Evolutionary conservation across 2,113 vertebrate species (phyloP), one percentile per base, ranked within the genome.

Genomic region (Aspidoscelis tigris): DNA sequence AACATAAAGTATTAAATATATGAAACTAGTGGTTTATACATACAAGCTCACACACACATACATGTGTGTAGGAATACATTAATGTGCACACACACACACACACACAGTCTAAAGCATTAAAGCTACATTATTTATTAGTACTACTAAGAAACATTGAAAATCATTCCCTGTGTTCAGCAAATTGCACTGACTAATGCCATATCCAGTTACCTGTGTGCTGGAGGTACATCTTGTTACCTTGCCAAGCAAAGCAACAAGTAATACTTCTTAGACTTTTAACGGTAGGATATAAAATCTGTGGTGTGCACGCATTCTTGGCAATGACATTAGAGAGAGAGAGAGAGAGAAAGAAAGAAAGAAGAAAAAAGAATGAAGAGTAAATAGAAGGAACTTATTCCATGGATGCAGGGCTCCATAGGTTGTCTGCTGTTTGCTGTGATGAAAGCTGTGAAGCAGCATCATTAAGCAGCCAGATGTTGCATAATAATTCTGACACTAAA

Each of bases 171-270:
- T 91, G 94, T 94, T 96, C 95, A 95, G 95, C 95, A 96, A 94
- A 92, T 94, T 89, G 86, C 86, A 89, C 86, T 10, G 58, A 88
- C 91, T 93, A 82, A 94, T 92, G 80, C 91, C 84, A 66, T 96
- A 93, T 96, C 93, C 92, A 89, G 90, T 96, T 96, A 95, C 96
- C 95, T 96, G 95, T 89, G 76, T 0, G 20, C 87, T 94, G 90
- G 92, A 96, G 95, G 93, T 95, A 89, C 74, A 89, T 92, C 94
- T 94, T 92, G 88, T 86, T 91, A 86, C 9, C 3, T 76, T 95
- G 95, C 96, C 96, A 96, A 96, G 92, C 85, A 93, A 96, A 96
- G 94, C 94, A 95, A 90, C 87, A 89, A 89, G 87, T 91, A 93
- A 91, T 90, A 86, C 89, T 93, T 94, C 88, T 87, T 91, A 95